phyloP scores from a whole-genome alignment of 2,113 vertebrate species.

The Oreocharis arfaki region DNA sequence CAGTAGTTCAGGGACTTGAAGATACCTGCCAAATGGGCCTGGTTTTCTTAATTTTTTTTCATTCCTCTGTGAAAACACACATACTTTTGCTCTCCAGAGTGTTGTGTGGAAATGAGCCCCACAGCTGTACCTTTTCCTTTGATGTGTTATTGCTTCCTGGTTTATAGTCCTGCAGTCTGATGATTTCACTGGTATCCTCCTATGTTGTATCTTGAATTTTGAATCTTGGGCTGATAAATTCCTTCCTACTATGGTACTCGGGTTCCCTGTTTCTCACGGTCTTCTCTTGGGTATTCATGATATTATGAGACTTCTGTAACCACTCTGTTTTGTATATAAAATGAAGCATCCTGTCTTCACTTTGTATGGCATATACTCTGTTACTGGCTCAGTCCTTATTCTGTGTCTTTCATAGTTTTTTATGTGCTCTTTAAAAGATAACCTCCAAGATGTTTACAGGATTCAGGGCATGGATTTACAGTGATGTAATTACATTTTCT shows the following conservation, averaged over 20 bases:
- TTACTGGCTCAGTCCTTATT: not conserved
- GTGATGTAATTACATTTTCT: not conserved
- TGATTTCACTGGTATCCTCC: not conserved
- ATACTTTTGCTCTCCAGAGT: not conserved
- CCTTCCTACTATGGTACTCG: not conserved
- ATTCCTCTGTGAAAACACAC: not conserved
- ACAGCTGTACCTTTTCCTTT: not conserved
- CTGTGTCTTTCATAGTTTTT: not conserved
- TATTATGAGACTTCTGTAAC: not conserved
- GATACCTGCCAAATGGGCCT: not conserved
- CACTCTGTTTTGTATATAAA: not conserved
- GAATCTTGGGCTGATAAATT: not conserved
- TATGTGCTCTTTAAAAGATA: not conserved
- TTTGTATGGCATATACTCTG: not conserved
- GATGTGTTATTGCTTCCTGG: not conserved
- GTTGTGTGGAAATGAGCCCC: not conserved
- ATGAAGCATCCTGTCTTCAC: not conserved
- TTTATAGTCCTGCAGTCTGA: not conserved
- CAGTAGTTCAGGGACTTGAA: not conserved
- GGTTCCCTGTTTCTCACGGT: not conserved
- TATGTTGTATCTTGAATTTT: not conserved
- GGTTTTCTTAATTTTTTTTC: not conserved
- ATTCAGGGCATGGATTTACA: not conserved
- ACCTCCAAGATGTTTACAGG: not conserved
- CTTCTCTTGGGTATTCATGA: not conserved